A percentile compares a stretch with the other conserved stretches of the same genome.
Conservation (phyloP, 1,140 invertebrate genomes). For the Platyura marginata region DNA sequence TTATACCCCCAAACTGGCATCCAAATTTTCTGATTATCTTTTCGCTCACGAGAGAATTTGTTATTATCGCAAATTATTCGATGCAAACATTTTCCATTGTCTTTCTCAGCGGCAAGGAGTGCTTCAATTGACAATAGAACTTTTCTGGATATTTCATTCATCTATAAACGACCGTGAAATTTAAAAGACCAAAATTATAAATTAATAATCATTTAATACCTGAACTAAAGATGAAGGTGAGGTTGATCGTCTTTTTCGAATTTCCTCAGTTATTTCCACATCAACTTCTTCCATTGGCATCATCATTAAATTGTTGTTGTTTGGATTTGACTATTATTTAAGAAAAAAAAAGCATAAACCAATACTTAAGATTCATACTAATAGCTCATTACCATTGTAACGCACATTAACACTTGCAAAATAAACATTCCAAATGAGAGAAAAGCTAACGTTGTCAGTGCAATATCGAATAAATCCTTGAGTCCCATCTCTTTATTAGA, state of each 20-base stretch:
- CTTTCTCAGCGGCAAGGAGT: slow-evolving; percentile 24
- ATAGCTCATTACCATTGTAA: slow-evolving; percentile 31
- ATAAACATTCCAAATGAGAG: slow-evolving; percentile 60
- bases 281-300: slow-evolving; percentile 2
- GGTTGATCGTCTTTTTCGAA: background rate
- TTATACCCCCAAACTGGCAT: slow-evolving; percentile 50
- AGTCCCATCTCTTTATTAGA: slow-evolving; percentile 34
- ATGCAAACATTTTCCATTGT: slow-evolving; percentile 34
- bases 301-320: background rate
- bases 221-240: background rate
- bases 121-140: slow-evolving; percentile 33
- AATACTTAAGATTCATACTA: background rate
- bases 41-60: slow-evolving; percentile 29
- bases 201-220: slow-evolving; percentile 1
- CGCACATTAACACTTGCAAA: slow-evolving; percentile 53
- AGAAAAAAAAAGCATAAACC: background rate
- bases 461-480: slow-evolving; percentile 55
- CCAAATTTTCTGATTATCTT: slow-evolving; percentile 35
- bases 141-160: slow-evolving; percentile 34
- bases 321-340: slow-evolving; percentile 1
- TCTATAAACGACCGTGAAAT: no score
- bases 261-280: background rate
- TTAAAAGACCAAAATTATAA: background rate
- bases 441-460: slow-evolving; percentile 55
- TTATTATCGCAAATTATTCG: slow-evolving; percentile 42